A percentile compares a stretch with the other conserved stretches of the same genome.
Conservation (phyloP, 2,113 vertebrate species). For the Plecturocebus donacophilus region DNA sequence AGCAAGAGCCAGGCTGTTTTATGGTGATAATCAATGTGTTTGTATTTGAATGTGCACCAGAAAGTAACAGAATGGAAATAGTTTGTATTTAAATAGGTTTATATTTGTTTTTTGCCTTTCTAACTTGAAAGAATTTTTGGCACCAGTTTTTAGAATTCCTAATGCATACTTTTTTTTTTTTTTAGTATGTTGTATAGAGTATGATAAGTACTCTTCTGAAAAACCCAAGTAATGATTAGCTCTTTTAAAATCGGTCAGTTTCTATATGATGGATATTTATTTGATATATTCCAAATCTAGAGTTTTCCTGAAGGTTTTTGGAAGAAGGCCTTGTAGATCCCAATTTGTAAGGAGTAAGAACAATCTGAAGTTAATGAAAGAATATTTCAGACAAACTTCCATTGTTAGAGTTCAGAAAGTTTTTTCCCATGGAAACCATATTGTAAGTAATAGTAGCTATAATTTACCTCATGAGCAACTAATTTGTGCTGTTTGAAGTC, state of each 20-base stretch:
- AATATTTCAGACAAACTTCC: slow-evolving; percentile 43
- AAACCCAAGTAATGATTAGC: background rate
- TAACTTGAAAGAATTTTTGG: slow-evolving; percentile 13
- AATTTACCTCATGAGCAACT: background rate
- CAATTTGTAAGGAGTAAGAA: slow-evolving; percentile 5
- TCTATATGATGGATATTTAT: background rate
- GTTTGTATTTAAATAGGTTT: slow-evolving; percentile 35
- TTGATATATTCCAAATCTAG: slow-evolving; percentile 22
- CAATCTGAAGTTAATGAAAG: background rate
- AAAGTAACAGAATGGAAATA: slow-evolving; percentile 36
- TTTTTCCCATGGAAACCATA: slow-evolving; percentile 11
- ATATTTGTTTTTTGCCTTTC: slow-evolving; percentile 22
- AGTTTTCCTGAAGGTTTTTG: slow-evolving; percentile 1
- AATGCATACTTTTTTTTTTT: background rate
- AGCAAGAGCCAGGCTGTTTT: background rate
- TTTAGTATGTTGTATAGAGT: background rate
- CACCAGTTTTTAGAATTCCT: slow-evolving; percentile 9
- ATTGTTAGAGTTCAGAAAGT: background rate
- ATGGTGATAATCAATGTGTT: background rate
- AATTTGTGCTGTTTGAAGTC: slow-evolving; percentile 25
- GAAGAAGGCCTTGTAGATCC: slow-evolving; percentile 17
- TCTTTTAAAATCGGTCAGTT: slow-evolving; percentile 13
- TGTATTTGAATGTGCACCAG: slow-evolving; percentile 18
- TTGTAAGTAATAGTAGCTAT: background rate
- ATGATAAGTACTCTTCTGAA: background rate